phyloP scores from a whole-genome alignment of 2,113 vertebrate species.

The Rattus norvegicus region DNA sequence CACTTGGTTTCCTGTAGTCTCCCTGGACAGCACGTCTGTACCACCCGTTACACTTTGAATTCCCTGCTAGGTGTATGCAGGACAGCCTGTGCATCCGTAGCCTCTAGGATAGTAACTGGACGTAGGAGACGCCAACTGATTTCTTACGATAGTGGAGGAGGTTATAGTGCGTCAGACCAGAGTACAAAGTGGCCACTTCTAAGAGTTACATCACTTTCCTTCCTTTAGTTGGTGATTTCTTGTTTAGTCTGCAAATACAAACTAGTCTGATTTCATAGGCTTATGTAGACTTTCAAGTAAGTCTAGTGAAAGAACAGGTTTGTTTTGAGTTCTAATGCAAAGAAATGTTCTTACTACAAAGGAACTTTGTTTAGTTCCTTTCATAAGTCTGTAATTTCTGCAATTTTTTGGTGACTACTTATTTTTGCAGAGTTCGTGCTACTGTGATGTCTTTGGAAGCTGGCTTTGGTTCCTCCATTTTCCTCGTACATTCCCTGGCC shows the following conservation, averaged over 20 bases:
- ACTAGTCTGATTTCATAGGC: conserved; percentile 27
- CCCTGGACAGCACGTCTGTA: background rate
- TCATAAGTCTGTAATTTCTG: conserved; percentile 50
- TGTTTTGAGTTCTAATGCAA: conserved; percentile 29
- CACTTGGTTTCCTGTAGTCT: background rate
- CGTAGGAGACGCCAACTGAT: background rate
- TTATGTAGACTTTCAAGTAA: conserved; percentile 56
- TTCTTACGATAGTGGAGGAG: conserved; percentile 7
- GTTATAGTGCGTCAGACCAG: background rate
- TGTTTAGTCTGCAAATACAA: conserved; percentile 62
- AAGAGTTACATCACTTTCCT: conserved; percentile 14
- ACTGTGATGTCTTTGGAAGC: conserved; percentile 55
- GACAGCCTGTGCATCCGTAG: background rate
- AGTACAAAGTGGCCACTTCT: conserved; percentile 34
- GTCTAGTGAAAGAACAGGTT: conserved; percentile 42
- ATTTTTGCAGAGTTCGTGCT: conserved; percentile 41
- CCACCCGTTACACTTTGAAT: background rate
- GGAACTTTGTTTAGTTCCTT: conserved; percentile 41
- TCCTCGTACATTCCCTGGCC: conserved; percentile 33
- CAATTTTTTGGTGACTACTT: conserved; percentile 52
- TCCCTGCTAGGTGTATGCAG: background rate
- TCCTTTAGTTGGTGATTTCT: conserved; percentile 55
- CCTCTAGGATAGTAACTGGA: background rate
- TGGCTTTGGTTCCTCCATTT: conserved; percentile 54
- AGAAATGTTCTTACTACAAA: conserved; percentile 47